Percentiles rank a stretch among this genome's conserved stretches.
phyloP scores from a whole-genome alignment of 2,888 invertebrate species.

The Alsophila aescularia region DNA sequence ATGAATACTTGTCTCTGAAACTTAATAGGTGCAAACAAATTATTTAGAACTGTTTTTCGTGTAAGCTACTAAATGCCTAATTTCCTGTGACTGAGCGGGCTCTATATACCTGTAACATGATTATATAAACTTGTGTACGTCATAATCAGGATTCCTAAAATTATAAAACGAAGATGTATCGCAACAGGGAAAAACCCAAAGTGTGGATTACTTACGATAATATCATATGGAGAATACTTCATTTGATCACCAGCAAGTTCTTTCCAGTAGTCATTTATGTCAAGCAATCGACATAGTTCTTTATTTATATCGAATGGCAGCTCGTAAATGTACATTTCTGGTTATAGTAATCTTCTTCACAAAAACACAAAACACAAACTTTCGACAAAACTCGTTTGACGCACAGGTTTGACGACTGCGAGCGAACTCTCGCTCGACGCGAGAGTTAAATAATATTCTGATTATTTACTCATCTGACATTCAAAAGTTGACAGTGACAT shows the following conservation, averaged over 20 bases:
- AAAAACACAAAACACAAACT: slow-evolving; percentile 16
- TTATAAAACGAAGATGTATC: slow-evolving; percentile 20
- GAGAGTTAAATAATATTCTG: no score
- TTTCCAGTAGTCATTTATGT: slow-evolving; percentile 91
- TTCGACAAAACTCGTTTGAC: not conserved
- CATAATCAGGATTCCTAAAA: slow-evolving; percentile 32
- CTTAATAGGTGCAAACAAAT: no score
- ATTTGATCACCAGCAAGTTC: slow-evolving; percentile 88
- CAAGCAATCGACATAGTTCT: slow-evolving; percentile 90
- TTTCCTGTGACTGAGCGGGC: not conserved
- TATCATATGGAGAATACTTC: slow-evolving; percentile 85
- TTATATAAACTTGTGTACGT: not conserved
- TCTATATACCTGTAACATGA: no score
- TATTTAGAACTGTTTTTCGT: no score
- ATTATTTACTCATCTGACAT: no score
- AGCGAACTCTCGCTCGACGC: no score
- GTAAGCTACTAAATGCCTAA: no score
- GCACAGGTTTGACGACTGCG: no score
- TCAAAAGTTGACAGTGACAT: no score
- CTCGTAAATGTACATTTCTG: slow-evolving; percentile 87
- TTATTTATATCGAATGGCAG: slow-evolving; percentile 88
- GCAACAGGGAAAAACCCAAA: slow-evolving; percentile 54
- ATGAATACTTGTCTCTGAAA: no score
- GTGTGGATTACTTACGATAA: slow-evolving; percentile 76
- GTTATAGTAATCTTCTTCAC: not conserved